These are phyloP conservation scores for Mungos mungo DNA, from an alignment of 2,113 vertebrate species.

Conservation along the genomic window DNA sequence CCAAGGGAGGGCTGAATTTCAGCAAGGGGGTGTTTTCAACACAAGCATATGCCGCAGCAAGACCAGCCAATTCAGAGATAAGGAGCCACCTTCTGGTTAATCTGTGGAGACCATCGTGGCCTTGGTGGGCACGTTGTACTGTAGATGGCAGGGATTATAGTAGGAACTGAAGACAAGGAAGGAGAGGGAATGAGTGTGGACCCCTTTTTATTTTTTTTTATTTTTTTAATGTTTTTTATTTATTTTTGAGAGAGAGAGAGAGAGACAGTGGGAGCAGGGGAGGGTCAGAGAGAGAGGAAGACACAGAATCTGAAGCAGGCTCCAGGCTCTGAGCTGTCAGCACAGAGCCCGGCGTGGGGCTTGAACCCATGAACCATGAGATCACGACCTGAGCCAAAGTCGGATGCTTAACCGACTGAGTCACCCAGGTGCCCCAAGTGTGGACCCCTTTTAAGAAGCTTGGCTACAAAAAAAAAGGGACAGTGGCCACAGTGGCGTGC, in stretches of 20 bases:
- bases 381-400: too few relatives aligned
- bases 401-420: too few relatives aligned
- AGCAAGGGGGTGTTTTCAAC: neutral
- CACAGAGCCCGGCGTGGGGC: too few relatives aligned
- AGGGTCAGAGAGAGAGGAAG: too few relatives aligned
- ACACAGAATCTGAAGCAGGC: too few relatives aligned
- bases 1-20: neutral
- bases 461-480: neutral
- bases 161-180: neutral
- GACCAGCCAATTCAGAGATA: neutral
- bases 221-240: too few relatives aligned
- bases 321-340: too few relatives aligned
- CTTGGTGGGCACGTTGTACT: neutral
- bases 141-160: neutral
- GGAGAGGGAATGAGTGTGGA: rapidly evolving
- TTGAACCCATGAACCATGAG: too few relatives aligned
- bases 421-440: too few relatives aligned
- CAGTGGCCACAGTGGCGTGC: neutral
- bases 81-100: neutral
- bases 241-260: too few relatives aligned
- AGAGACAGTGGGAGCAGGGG: too few relatives aligned
- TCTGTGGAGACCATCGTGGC: neutral
- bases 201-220: too few relatives aligned
- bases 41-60: neutral
- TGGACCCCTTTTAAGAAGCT: neutral